Evolutionary conservation across 35 echinoderm and acorn worm genomes (phyloP).

Genomic region (Ptychodera flava): DNA sequence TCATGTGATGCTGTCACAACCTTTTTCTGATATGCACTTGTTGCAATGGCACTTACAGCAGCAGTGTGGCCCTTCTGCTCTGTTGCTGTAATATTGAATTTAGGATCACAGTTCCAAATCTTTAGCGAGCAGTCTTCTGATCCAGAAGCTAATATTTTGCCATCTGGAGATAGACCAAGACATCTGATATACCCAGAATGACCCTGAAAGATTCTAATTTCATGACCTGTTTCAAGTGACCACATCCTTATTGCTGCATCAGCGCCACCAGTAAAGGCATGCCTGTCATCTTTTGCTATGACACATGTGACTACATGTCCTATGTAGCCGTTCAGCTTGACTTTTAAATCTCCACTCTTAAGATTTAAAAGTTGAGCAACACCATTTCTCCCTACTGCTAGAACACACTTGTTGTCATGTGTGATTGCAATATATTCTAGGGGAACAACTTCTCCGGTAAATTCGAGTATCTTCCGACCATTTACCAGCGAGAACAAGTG

Average conservation of each 20-base stretch:
- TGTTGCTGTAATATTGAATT: neutral
- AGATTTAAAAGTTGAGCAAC: neutral
- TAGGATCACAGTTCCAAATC: neutral
- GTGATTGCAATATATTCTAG: neutral
- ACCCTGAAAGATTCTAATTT: neutral
- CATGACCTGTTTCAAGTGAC: neutral
- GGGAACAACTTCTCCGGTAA: neutral
- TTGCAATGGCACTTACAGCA: neutral
- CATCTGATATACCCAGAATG: neutral
- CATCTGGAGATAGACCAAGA: neutral
- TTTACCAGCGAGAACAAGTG: neutral
- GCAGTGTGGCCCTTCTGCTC: neutral
- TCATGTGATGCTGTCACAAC: neutral
- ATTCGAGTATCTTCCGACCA: neutral
- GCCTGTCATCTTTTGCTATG: neutral
- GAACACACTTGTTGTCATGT: neutral
- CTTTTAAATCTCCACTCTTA: neutral
- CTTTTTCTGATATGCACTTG: neutral
- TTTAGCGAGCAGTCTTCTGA: neutral
- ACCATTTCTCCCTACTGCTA: neutral
- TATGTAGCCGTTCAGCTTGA: neutral
- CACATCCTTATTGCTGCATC: neutral
- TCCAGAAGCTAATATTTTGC: neutral
- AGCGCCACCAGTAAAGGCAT: neutral
- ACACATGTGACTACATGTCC: neutral